Percentiles rank a stretch among this genome's conserved stretches.
phyloP scores from a whole-genome alignment of 2,888 invertebrate species.

The Saturnia japonica region DNA sequence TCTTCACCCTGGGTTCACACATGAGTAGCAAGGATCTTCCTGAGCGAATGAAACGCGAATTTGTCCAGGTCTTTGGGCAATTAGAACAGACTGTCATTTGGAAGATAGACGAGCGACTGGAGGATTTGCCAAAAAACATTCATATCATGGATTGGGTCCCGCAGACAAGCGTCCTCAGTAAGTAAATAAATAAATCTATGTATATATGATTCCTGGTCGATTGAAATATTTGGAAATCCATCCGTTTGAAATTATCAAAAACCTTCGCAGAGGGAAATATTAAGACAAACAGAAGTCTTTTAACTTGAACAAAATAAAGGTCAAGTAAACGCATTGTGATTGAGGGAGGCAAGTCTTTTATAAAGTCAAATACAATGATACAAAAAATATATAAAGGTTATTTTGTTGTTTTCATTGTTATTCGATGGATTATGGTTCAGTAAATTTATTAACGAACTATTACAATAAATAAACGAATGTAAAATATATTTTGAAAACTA shows the following conservation, averaged over 20 bases:
- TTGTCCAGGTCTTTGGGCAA: constrained; percentile 60
- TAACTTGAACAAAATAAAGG: background rate
- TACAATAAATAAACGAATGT: background rate
- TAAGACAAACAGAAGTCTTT: background rate
- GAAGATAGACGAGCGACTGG: constrained; percentile 50
- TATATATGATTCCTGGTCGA: background rate
- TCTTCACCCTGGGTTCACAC: constrained; percentile 67
- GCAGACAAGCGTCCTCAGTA: constrained; percentile 58
- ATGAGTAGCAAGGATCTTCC: constrained; percentile 53
- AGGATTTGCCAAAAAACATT: constrained; percentile 61
- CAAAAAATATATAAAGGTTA: background rate
- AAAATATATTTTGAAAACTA: constrained; percentile 1
- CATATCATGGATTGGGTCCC: constrained; percentile 57
- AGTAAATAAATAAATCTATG: constrained; percentile 27
- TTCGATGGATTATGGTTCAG: background rate
- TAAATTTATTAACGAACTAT: background rate
- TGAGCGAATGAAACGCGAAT: constrained; percentile 41
- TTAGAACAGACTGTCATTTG: constrained; percentile 70
- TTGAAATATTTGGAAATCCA: background rate
- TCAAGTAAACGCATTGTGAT: background rate
- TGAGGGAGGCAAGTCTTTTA: background rate
- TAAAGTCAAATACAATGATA: background rate
- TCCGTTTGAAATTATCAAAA: background rate
- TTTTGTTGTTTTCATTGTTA: background rate
- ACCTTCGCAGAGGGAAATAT: background rate